Percentiles rank a stretch among this genome's conserved stretches.
Conservation (phyloP, 2,113 vertebrate genomes). For the Thunnus thynnus region DNA sequence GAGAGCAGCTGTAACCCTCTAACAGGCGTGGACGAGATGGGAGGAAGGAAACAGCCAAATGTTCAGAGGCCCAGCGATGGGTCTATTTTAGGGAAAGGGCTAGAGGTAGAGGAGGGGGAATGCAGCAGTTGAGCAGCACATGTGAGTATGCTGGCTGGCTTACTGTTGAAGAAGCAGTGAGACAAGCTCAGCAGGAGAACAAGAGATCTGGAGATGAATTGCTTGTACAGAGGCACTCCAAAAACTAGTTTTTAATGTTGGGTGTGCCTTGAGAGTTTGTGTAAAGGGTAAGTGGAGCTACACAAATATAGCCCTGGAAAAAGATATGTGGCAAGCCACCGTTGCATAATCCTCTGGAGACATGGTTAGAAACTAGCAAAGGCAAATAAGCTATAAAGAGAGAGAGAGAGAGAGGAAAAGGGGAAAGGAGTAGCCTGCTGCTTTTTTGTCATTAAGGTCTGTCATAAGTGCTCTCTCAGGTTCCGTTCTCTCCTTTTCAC, state of each 20-base stretch:
- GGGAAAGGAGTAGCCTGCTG: constrained; percentile 58
- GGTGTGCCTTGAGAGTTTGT: constrained; percentile 74
- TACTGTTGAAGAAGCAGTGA: constrained; percentile 54
- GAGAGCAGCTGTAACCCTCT: constrained; percentile 79
- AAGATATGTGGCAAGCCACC: constrained; percentile 67
- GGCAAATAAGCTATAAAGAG: constrained; percentile 42
- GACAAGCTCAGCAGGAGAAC: constrained; percentile 64
- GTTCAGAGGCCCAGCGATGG: constrained; percentile 77
- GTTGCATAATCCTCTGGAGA: constrained; percentile 75
- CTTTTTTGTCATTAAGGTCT: constrained; percentile 81
- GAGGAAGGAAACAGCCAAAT: constrained; percentile 78
- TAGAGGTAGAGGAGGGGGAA: constrained; percentile 53
- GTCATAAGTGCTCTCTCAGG: constrained; percentile 50
- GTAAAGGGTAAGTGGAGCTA: constrained; percentile 59
- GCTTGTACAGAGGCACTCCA: constrained; percentile 60
- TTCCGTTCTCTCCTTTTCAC: constrained; percentile 58
- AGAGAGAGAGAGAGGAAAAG: constrained; percentile 41
- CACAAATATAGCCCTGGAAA: constrained; percentile 68
- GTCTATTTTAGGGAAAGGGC: constrained; percentile 79
- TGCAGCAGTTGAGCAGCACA: constrained; percentile 67
- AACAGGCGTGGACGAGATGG: constrained; percentile 78
- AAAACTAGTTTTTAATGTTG: constrained; percentile 71
- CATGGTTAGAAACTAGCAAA: constrained; percentile 60
- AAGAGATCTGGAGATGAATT: constrained; percentile 55
- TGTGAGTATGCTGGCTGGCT: constrained; percentile 69